Evolutionary conservation across 2,888 invertebrate species (phyloP).

Genomic region (Penaeus monodon): DNA sequence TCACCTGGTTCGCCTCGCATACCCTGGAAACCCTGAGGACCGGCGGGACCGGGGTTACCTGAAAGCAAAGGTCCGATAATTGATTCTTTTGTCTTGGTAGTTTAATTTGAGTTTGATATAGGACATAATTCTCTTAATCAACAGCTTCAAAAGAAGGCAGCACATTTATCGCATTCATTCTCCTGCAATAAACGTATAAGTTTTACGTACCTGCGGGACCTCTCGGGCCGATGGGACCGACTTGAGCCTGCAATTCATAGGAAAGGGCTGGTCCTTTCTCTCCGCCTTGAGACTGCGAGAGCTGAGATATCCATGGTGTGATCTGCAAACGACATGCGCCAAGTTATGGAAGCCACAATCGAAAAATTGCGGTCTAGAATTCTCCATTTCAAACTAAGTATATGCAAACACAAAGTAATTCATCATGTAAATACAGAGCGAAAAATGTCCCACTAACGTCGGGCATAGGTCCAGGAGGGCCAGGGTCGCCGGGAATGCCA

Average conservation of each 20-base stretch:
- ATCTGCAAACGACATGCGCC: conserved; percentile 67
- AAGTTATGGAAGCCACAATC: not conserved
- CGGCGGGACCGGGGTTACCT: conserved; percentile 79
- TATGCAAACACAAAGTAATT: not conserved
- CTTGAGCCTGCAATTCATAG: conserved; percentile 83
- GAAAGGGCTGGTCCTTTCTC: conserved; percentile 80
- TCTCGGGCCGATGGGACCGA: conserved; percentile 83
- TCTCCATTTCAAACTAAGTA: not conserved
- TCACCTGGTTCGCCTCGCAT: conserved; percentile 79
- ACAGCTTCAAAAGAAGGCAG: too few species aligned
- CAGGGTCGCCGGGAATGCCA: conserved; percentile 73
- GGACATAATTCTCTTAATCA: too few species aligned
- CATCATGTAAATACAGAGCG: not conserved
- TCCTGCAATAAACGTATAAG: too few species aligned
- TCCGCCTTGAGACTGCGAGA: conserved; percentile 77
- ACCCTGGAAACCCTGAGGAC: conserved; percentile 86
- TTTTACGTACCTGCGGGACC: conserved; percentile 79
- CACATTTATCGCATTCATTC: too few species aligned
- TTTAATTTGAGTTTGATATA: too few species aligned
- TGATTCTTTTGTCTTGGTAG: too few species aligned
- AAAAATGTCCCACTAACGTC: conserved; percentile 72
- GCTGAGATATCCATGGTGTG: conserved; percentile 81
- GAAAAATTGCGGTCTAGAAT: not conserved
- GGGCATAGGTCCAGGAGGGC: conserved; percentile 80
- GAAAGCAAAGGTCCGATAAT: not conserved